Percentiles rank a stretch among this genome's conserved stretches.
Conservation (phyloP, 2,113 vertebrate genomes). For the Gorsachius goisagi region DNA sequence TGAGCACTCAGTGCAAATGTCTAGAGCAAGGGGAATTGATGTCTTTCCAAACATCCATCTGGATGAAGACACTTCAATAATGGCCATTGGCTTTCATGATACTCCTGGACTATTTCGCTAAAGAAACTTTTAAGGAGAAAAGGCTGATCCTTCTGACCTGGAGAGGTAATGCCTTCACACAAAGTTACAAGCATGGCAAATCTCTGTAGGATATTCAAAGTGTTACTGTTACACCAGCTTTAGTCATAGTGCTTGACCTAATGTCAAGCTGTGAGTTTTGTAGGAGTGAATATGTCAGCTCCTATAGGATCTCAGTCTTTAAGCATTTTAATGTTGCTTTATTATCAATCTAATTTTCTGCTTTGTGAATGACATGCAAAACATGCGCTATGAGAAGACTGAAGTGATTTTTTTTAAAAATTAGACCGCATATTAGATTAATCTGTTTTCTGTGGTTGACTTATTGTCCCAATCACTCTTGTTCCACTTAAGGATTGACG, state of each 20-base stretch:
- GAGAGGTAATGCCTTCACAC: background rate
- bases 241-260: background rate
- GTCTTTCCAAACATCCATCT: background rate
- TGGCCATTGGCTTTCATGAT: background rate
- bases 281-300: background rate
- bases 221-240: background rate
- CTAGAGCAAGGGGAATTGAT: background rate
- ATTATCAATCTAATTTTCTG: background rate
- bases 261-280: background rate
- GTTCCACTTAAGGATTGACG: background rate
- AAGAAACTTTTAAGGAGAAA: background rate
- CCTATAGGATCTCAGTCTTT: background rate
- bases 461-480: background rate
- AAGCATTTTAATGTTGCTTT: background rate
- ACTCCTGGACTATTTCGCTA: background rate
- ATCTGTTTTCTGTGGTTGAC: background rate
- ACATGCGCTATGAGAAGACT: background rate
- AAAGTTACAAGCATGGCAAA: background rate
- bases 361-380: background rate
- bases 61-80: background rate
- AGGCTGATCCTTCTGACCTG: background rate
- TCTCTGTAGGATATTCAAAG: background rate
- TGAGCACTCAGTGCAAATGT: background rate
- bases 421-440: background rate
- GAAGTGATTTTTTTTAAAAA: background rate